These are phyloP conservation scores for Drosophila recens DNA, from an alignment of 2,888 invertebrate species.

Conservation along the genomic window DNA sequence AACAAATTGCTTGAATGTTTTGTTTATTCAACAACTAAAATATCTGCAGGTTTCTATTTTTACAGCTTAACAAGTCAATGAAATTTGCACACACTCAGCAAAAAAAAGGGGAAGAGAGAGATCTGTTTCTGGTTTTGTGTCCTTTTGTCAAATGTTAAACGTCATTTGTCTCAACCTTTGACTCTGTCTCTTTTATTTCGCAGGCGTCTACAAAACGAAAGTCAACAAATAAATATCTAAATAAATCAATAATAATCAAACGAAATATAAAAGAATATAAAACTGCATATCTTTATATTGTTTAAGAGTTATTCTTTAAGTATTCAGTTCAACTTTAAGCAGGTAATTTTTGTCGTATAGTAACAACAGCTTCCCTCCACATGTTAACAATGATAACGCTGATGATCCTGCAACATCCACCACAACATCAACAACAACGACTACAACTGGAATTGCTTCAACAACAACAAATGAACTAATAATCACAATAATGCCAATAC, in stretches of 20 bases:
- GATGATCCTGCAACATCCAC: slow-evolving; percentile 27
- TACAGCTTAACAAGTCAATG: slow-evolving; percentile 33
- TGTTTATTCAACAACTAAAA: slow-evolving; percentile 6
- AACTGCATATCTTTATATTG: slow-evolving; percentile 71
- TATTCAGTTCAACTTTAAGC: slow-evolving; percentile 69
- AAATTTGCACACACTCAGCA: slow-evolving; percentile 27
- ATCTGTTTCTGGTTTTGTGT: slow-evolving; percentile 38
- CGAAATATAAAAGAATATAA: slow-evolving; percentile 35
- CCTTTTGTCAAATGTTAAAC: slow-evolving; percentile 29
- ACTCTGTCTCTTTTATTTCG: slow-evolving; percentile 36
- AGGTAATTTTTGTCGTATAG: slow-evolving; percentile 73
- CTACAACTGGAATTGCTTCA: slow-evolving; percentile 18
- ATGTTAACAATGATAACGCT: slow-evolving; percentile 49
- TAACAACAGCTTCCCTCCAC: slow-evolving; percentile 81
- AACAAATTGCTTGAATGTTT: slow-evolving; percentile 1
- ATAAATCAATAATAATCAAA: slow-evolving; percentile 55
- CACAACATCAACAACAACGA: slow-evolving; percentile 28
- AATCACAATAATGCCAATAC: slow-evolving; percentile 40
- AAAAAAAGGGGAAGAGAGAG: slow-evolving; percentile 27
- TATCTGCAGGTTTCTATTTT: slow-evolving; percentile 4
- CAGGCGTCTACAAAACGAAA: slow-evolving; percentile 51
- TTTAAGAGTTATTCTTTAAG: slow-evolving; percentile 67
- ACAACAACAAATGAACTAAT: slow-evolving; percentile 31
- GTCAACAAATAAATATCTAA: slow-evolving; percentile 16
- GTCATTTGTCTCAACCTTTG: slow-evolving; percentile 28